Conservation (phyloP, 2,888 invertebrate species). For the Adineta ricciae region DNA sequence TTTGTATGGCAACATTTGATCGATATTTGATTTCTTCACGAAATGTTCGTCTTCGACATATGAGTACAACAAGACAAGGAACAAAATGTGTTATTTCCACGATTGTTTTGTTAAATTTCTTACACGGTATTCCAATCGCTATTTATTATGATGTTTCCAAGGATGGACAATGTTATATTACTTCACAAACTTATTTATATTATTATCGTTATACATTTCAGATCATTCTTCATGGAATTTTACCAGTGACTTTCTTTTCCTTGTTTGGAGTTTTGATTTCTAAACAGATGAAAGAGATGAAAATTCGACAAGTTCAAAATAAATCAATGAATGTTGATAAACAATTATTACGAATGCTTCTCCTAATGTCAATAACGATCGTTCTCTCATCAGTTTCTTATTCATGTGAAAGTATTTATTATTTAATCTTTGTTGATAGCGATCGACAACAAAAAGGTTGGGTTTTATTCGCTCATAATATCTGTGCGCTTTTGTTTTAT, state of each 20-base stretch:
- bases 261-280: background rate
- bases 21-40: background rate
- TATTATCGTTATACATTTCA: background rate
- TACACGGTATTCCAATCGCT: background rate
- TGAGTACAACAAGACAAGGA: background rate
- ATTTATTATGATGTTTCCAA: background rate
- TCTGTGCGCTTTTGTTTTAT: no score
- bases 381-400: no score
- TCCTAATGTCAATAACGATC: no score
- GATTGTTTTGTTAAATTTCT: background rate
- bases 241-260: background rate
- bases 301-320: no score
- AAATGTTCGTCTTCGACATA: background rate
- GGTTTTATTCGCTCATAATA: no score
- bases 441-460: no score
- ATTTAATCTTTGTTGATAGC: no score
- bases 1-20: background rate
- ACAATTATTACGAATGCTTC: no score
- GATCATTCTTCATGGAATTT: background rate
- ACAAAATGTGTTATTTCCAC: background rate
- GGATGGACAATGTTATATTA: background rate
- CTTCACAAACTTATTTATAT: background rate
- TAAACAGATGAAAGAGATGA: background rate
- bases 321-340: no score
- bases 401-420: no score